Percentiles rank a stretch among this genome's conserved stretches.
phyloP scores from a whole-genome alignment of 53 echinoderm and acorn worm genomes.

The Henricia sp. region DNA sequence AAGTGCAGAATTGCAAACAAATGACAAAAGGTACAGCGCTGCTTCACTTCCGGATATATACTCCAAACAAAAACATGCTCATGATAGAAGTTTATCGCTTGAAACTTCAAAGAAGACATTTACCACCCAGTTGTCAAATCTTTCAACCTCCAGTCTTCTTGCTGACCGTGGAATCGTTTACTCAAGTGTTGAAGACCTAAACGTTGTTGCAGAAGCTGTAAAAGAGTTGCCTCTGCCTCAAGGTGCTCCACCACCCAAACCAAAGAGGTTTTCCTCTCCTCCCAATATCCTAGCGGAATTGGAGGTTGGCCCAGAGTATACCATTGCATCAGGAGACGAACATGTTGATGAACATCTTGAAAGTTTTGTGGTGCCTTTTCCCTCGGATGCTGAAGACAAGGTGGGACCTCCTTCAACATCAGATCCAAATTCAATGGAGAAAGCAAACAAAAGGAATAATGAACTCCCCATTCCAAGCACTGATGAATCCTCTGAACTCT shows the following conservation, averaged over 20 bases:
- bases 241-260: slow-evolving; percentile 89
- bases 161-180: slow-evolving; percentile 44
- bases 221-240: slow-evolving; percentile 79
- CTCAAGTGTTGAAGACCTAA: slow-evolving; percentile 59
- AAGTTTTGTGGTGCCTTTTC: too few species aligned
- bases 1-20: background rate
- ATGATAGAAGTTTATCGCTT: background rate
- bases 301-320: background rate
- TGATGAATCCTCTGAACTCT: background rate
- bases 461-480: too few species aligned
- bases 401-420: too few species aligned
- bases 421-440: background rate
- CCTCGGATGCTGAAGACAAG: too few species aligned
- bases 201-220: slow-evolving; percentile 62
- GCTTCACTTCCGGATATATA: slow-evolving; percentile 20
- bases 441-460: background rate
- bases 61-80: background rate
- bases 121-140: slow-evolving; percentile 8
- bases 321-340: slow-evolving; percentile 12
- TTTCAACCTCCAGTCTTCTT: slow-evolving; percentile 39
- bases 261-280: slow-evolving; percentile 67
- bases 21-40: slow-evolving; percentile 40
- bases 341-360: slow-evolving; percentile 11
- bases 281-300: slow-evolving; percentile 44
- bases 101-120: background rate